Evolutionary conservation across 1,140 invertebrate species (phyloP).

Genomic region (Aphaenogaster ashmeadi): DNA sequence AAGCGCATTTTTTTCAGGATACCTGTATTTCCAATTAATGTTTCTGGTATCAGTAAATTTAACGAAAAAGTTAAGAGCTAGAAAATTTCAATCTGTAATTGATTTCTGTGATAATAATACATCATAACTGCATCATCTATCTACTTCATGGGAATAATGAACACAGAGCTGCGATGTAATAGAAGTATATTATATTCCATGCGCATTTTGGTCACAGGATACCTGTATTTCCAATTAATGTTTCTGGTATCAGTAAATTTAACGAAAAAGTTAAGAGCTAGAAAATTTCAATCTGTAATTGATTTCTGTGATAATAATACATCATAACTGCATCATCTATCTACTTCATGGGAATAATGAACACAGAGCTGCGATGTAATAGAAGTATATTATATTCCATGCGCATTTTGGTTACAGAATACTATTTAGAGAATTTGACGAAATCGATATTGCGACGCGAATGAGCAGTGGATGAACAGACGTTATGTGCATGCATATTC

Average conservation of each 20-base stretch:
- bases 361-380: not conserved
- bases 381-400: constrained; percentile 20
- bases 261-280: not conserved
- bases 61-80: not conserved
- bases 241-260: not conserved
- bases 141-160: not conserved
- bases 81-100: constrained; percentile 7
- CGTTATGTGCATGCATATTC: constrained; percentile 56
- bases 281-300: constrained; percentile 8
- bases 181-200: constrained; percentile 16
- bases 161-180: not conserved
- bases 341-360: not conserved
- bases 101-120: constrained; percentile 14
- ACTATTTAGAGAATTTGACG: constrained; percentile 47
- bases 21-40: not conserved
- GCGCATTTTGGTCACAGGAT: constrained; percentile 2
- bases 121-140: not conserved
- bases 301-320: constrained; percentile 13
- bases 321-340: not conserved
- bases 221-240: not conserved
- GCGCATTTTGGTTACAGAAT: constrained; percentile 3
- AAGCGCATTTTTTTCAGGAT: not conserved
- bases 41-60: not conserved
- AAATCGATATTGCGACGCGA: constrained; percentile 55
- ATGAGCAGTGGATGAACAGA: constrained; percentile 55